Base-by-base conservation (phyloP, 2,113 vertebrate species). In the Phalacrocorax pelagicus region DNA sequence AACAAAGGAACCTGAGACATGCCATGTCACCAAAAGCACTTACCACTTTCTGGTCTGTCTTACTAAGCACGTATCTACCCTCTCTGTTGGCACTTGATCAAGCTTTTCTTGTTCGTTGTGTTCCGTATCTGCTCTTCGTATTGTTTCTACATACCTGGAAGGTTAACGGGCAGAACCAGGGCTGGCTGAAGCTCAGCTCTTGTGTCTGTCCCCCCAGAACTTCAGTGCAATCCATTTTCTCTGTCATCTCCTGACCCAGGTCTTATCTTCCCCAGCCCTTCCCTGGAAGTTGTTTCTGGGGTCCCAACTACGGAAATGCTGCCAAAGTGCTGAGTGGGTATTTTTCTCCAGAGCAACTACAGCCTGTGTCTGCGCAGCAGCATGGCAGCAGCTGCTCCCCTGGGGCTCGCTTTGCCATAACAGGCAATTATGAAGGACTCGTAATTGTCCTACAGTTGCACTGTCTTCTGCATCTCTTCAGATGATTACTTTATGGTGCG, bases 51-150 rank as follows among this genome's bases (percentile, higher is more conserved):
- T 47, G 47, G 16, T 16, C 38, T 65, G 46, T 62, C 54, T 52
- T 32, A 16, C 46, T 46, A 47, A 40, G 24, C 40, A 10, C 6
- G 20, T 16, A 49, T 36, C 77, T 44, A 3, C n/a, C 4, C 63
- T 30, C 2, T 10, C 5, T 52, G 0, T 17, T 52, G 81, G 5
- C 38, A 13, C 5, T 2, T 44, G 4, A 47, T 30, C 34, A 55
- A 27, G 12, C 10, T 15, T 36, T 38, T 6, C 16, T 58, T 44
- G 8, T 16, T 66, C 8, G 0, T 46, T 46, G 26, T 74, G 23
- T 67, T 89, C 57, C 81, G 6, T 5, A 8, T 22, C 38, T 81
- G 40, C 59, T 18, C 32, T 86, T 38, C 6, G n/a, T 23, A 36
- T n/a, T 21, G 12, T 55, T 88, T 71, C 44, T 29, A 14, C 40